A percentile compares a stretch with the other conserved stretches of the same genome.
phyloP scores from a whole-genome alignment of 2,888 invertebrate genomes.

The Aromia moschata region DNA sequence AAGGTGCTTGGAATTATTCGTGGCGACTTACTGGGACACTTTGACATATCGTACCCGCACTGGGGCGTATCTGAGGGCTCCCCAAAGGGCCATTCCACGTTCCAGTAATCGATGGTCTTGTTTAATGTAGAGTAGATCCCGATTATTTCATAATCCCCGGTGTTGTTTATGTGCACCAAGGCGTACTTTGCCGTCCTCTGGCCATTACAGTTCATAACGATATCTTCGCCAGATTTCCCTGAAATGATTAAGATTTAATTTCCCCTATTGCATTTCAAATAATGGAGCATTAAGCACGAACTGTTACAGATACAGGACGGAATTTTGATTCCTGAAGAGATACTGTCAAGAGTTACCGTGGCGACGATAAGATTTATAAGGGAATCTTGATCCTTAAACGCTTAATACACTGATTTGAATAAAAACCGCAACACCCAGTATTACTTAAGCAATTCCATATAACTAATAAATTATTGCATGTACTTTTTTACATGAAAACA shows the following conservation, averaged over 20 bases:
- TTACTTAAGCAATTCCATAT: too few species aligned
- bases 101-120: conserved; percentile 68
- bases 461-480: too few species aligned
- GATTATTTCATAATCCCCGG: conserved; percentile 74
- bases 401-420: too few species aligned
- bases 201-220: conserved; percentile 93
- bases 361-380: too few species aligned
- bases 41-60: conserved; percentile 92
- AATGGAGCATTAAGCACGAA: background rate
- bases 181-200: conserved; percentile 95
- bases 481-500: too few species aligned
- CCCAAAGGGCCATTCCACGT: conserved; percentile 89
- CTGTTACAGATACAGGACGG: too few species aligned
- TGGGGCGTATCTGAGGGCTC: conserved; percentile 87
- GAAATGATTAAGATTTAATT: background rate
- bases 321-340: too few species aligned
- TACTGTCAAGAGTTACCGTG: too few species aligned
- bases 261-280: background rate
- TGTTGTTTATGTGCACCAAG: conserved; percentile 89
- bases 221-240: conserved; percentile 64
- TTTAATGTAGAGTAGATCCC: conserved; percentile 75
- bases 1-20: too few species aligned
- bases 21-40: conserved; percentile 77
- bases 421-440: too few species aligned
- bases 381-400: too few species aligned